Percentiles rank a stretch among this genome's conserved stretches.
These are phyloP conservation scores for Nannospalax galili DNA, from an alignment of 2,113 vertebrate genomes.

Conservation along the genomic window DNA sequence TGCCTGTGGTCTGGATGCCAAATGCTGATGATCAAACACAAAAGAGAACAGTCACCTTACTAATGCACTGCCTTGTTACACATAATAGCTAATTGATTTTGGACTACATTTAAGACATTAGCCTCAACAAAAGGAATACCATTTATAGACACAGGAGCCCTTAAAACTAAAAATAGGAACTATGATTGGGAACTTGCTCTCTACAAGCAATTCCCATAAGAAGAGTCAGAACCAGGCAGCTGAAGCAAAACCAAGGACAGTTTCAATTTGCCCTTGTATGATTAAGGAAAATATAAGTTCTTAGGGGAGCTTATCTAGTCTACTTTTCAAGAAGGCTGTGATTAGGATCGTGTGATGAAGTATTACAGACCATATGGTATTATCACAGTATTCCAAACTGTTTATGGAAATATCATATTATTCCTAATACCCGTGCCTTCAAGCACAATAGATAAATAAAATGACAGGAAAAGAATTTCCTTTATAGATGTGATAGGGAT, in stretches of 20 bases:
- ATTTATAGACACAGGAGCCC: conserved; percentile 58
- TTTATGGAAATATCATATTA: neutral
- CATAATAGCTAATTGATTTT: conserved; percentile 62
- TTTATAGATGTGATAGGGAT: neutral
- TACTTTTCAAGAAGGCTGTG: conserved; percentile 34
- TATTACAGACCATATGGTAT: neutral
- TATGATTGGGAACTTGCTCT: conserved; percentile 51
- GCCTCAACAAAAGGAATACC: conserved; percentile 56
- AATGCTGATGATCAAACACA: neutral
- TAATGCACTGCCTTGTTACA: conserved; percentile 15
- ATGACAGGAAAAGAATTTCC: neutral
- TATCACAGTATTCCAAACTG: neutral
- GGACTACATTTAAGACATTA: conserved; percentile 67
- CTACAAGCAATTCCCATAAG: conserved; percentile 59
- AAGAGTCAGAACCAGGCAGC: conserved; percentile 30
- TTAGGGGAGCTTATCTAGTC: neutral
- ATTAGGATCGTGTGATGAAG: neutral
- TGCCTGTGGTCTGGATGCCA: neutral
- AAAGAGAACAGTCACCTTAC: conserved; percentile 52
- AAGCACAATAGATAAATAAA: neutral
- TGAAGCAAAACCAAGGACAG: conserved; percentile 46
- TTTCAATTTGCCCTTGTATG: conserved; percentile 42
- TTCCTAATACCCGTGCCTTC: neutral
- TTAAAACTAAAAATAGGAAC: conserved; percentile 62
- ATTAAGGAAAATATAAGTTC: conserved; percentile 18